Evolutionary conservation across 2,113 vertebrate genomes (phyloP).

Genomic region (Formicarius rufipectus): DNA sequence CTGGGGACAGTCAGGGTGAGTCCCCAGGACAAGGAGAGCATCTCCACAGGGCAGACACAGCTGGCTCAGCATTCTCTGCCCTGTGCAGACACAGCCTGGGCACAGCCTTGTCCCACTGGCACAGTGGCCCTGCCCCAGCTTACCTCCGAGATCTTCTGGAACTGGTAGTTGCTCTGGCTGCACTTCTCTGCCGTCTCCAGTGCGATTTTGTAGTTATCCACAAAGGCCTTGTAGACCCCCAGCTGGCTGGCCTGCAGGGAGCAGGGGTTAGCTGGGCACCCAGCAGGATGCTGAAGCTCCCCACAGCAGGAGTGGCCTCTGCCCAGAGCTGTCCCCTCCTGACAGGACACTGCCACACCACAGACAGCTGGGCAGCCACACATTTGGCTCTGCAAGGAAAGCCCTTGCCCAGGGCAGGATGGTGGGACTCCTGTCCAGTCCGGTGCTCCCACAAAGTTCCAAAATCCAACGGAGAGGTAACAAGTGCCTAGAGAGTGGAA

Average conservation of each 20-base stretch:
- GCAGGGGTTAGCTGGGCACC: not conserved
- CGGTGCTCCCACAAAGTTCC: not conserved
- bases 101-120: not conserved
- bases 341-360: not conserved
- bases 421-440: not conserved
- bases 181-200: slow-evolving; percentile 94
- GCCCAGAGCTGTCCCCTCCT: not conserved
- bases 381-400: not conserved
- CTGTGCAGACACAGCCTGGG: fast-evolving
- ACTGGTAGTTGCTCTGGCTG: slow-evolving; percentile 92
- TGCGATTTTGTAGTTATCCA: slow-evolving; percentile 98
- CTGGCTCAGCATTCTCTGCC: not conserved
- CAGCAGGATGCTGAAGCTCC: not conserved
- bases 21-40: not conserved
- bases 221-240: slow-evolving; percentile 96
- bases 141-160: slow-evolving; percentile 98
- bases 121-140: not conserved
- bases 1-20: not conserved
- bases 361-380: not conserved
- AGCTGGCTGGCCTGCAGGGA: slow-evolving; percentile 88
- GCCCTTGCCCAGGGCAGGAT: not conserved
- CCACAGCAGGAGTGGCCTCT: not conserved
- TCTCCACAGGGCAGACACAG: fast-evolving
- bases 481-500: fast-evolving
- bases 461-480: not conserved